Evolutionary conservation across 2,113 vertebrate species (phyloP), one percentile per base, ranked within the genome.

Genomic region (Hassar affinis): DNA sequence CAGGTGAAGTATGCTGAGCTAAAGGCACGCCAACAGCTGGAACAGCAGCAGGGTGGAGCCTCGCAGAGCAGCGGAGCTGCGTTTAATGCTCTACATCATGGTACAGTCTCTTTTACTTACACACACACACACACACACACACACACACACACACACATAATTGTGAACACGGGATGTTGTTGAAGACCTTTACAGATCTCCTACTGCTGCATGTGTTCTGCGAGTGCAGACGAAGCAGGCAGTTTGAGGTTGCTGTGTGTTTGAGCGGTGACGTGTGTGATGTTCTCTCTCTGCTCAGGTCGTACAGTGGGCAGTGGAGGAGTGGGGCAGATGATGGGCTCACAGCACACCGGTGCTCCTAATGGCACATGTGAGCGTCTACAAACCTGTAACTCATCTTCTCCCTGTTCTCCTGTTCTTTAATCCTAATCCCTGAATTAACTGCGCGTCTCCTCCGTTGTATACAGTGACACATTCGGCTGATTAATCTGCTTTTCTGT

Each of bases 1-100:
- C 98, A 99, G 91, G 95, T 99, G 30, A 98, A 98, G 20, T 97
- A 98, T 0, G 97, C 96, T 0, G 97, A 99, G 84, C 75, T 98
- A 0, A 94, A 98, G 79, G 95, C 97, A 52, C 94, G 96, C 0
- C 98, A 99, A 92, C 97, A 97, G 87, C 94, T 96, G 91, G 97
- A 98, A 84, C 97, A 96, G 66, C 94, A 95, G 80, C 96, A 95
- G 87, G 91, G 93, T 14, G 30, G 94, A 35, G 85, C 89, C 0
- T 90, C 4, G 94, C 84, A 94, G 95, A 87, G 80, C 72, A 61
- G 80, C 33, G 80, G 74, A 42, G 17, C 92, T 89, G 72, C 92
- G 91, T 85, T 15, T 84, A 91, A 0, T 93, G 90, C 11, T 91
- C 93, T 1, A 87, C 91, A 30, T 87, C 91, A 38, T 20, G 86